phyloP scores from a whole-genome alignment of 2,888 invertebrate genomes.

The Nymphalis urticae region DNA sequence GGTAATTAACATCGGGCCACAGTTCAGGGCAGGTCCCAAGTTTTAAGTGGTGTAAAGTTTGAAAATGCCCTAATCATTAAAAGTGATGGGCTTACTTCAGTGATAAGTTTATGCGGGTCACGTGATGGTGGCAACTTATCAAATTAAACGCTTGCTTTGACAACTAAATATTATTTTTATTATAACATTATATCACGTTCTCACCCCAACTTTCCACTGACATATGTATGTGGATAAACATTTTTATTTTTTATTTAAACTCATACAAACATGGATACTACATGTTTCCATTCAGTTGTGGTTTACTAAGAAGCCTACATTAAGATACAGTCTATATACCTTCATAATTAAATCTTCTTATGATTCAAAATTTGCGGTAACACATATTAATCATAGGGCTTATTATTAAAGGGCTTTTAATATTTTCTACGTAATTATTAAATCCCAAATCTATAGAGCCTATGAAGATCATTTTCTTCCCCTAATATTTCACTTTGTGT shows the following conservation, averaged over 20 bases:
- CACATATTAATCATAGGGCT: not conserved
- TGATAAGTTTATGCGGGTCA: constrained; percentile 46
- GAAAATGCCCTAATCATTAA: constrained; percentile 74
- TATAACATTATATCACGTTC: not conserved
- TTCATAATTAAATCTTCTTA: too few species aligned
- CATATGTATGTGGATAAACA: too few species aligned
- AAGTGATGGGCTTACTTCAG: constrained; percentile 54
- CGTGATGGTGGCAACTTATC: constrained; percentile 38
- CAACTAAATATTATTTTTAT: constrained; percentile 35
- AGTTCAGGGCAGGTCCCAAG: constrained; percentile 66
- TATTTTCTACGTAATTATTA: constrained; percentile 7
- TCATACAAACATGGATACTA: too few species aligned
- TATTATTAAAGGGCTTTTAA: not conserved
- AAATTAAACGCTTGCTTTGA: constrained; percentile 34
- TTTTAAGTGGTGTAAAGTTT: constrained; percentile 74
- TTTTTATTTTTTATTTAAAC: too few species aligned
- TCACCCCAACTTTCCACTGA: not conserved
- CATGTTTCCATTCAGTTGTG: too few species aligned
- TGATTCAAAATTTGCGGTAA: too few species aligned
- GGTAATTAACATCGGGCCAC: constrained; percentile 75
- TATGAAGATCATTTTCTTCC: constrained; percentile 28
- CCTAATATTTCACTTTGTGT: constrained; percentile 39
- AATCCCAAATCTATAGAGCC: constrained; percentile 25
- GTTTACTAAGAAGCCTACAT: too few species aligned
- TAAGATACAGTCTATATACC: too few species aligned